phyloP scores from a whole-genome alignment of 2,113 vertebrate genomes.

The Dipodomys ordii region DNA sequence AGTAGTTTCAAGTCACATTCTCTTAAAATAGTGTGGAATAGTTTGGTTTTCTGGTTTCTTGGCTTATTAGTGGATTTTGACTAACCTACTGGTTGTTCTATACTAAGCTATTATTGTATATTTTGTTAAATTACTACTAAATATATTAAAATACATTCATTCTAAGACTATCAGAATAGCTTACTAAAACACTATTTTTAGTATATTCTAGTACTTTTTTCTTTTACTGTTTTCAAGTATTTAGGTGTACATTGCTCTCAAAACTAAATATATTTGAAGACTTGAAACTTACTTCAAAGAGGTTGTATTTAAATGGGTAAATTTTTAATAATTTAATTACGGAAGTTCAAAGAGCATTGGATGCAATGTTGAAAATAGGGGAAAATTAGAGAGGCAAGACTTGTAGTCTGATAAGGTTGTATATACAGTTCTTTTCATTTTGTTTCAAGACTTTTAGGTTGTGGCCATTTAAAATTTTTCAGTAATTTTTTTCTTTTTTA shows the following conservation, averaged over 20 bases:
- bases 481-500: neutral
- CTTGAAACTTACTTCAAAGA: constrained; percentile 11
- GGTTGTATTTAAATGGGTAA: constrained; percentile 36
- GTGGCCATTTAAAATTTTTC: neutral
- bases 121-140: constrained; percentile 16
- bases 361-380: constrained; percentile 1
- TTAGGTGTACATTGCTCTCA: neutral
- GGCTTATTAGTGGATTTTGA: neutral
- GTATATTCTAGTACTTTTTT: neutral
- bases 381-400: neutral
- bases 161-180: neutral
- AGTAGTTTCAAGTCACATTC: neutral
- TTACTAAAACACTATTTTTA: neutral
- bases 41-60: neutral
- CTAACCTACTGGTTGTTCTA: neutral
- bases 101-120: neutral
- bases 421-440: neutral
- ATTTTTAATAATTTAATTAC: neutral
- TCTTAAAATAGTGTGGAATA: neutral
- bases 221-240: neutral
- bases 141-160: neutral
- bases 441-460: neutral
- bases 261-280: constrained; percentile 7
- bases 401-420: neutral
- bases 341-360: constrained; percentile 44